phyloP scores from a whole-genome alignment of 2,113 vertebrate genomes.

The Tursiops truncatus region DNA sequence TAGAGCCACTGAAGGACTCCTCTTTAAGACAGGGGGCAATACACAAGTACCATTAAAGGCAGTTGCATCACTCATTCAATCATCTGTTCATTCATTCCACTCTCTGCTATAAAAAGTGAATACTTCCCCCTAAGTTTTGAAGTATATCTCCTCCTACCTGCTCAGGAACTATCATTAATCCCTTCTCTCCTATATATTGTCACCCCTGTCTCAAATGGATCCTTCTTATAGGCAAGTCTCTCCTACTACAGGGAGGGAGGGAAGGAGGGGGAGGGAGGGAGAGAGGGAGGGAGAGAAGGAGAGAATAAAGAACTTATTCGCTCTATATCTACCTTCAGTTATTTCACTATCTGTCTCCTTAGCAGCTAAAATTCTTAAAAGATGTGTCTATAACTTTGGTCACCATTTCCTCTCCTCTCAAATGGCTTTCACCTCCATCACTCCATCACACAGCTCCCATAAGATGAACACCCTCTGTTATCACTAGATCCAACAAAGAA shows the following conservation, averaged over 20 bases:
- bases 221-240: not conserved
- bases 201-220: not conserved
- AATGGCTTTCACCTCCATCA: not conserved
- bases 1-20: not conserved
- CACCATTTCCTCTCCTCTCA: not conserved
- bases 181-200: not conserved
- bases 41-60: not conserved
- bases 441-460: not conserved
- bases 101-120: not conserved
- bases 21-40: not conserved
- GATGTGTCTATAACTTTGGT: not conserved
- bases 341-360: not conserved
- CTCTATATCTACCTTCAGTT: not conserved
- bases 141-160: not conserved
- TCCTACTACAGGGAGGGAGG: not conserved
- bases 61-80: not conserved
- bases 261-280: accelerated
- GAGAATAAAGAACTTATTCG: accelerated
- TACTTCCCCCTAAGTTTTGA: not conserved
- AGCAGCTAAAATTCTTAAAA: not conserved
- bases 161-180: not conserved
- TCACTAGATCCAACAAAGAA: not conserved
- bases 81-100: not conserved
- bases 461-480: not conserved
- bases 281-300: too few species aligned